phyloP scores from a whole-genome alignment of 2,113 vertebrate genomes.

The Pelecanus crispus region DNA sequence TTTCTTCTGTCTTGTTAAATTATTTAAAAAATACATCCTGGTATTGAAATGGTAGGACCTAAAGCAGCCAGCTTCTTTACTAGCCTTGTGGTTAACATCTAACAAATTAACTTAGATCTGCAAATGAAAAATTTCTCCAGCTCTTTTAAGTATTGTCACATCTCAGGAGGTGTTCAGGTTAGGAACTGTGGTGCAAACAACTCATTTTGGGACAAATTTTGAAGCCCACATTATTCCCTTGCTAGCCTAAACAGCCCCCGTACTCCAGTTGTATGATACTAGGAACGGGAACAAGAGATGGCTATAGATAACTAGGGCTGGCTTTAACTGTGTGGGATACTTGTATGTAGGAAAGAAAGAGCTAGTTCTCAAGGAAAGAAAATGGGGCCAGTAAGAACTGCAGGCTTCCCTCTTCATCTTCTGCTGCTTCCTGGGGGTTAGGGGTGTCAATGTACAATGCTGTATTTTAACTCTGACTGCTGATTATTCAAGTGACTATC shows the following conservation, averaged over 20 bases:
- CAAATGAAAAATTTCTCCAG: constrained; percentile 1
- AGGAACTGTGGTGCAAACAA: background rate
- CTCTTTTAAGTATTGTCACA: background rate
- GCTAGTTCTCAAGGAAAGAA: constrained; percentile 57
- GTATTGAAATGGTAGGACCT: background rate
- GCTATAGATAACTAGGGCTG: background rate
- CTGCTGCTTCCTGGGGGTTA: constrained; percentile 28
- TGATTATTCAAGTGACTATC: constrained; percentile 61
- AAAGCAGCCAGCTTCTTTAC: background rate
- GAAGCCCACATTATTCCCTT: background rate
- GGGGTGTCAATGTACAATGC: constrained; percentile 34
- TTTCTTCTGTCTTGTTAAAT: background rate
- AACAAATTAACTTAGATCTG: background rate
- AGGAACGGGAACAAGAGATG: constrained; percentile 12
- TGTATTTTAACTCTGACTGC: constrained; percentile 38
- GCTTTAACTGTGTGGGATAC: constrained; percentile 24
- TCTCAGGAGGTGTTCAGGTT: background rate
- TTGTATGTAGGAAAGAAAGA: constrained; percentile 57
- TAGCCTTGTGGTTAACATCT: background rate
- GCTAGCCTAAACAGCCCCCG: background rate
- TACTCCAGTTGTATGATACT: background rate
- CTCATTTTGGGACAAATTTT: background rate
- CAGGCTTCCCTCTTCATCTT: constrained; percentile 25
- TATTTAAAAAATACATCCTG: constrained; percentile 19
- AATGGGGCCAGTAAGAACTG: constrained; percentile 37